Percentiles rank a stretch among this genome's conserved stretches.
These are phyloP conservation scores for Drosophila elegans DNA, from an alignment of 1,140 invertebrate genomes.

Conservation along the genomic window DNA sequence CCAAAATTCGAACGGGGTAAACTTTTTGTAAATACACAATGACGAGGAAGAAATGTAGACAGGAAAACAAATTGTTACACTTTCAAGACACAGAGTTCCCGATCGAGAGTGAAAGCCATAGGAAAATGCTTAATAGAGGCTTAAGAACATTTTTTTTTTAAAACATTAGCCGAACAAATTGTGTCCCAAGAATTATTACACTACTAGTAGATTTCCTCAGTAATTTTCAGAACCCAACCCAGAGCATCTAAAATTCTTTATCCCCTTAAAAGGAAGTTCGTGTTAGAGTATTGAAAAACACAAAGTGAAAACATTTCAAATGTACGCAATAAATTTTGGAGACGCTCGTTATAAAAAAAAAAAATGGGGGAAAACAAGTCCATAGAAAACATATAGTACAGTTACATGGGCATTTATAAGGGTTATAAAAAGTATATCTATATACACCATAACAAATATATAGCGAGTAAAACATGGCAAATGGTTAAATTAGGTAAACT, in stretches of 20 bases:
- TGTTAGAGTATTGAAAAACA: slow-evolving; percentile 53
- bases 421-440: slow-evolving; percentile 55
- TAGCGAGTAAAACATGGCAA: slow-evolving; percentile 56
- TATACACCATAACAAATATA: slow-evolving; percentile 46
- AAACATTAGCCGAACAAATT: slow-evolving; percentile 3
- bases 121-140: slow-evolving; percentile 33
- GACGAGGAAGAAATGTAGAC: slow-evolving; percentile 1
- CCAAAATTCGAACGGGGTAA: slow-evolving; percentile 7
- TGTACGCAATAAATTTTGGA: slow-evolving; percentile 64
- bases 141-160: slow-evolving; percentile 28
- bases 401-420: slow-evolving; percentile 68
- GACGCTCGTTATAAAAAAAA: slow-evolving; percentile 40
- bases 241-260: slow-evolving; percentile 13
- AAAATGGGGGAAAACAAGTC: slow-evolving; percentile 56
- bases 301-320: slow-evolving; percentile 76
- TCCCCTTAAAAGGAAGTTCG: slow-evolving; percentile 40
- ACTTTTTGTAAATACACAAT: slow-evolving; percentile 46
- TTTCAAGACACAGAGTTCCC: slow-evolving; percentile 11
- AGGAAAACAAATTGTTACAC: slow-evolving; percentile 30
- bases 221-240: slow-evolving; percentile 4
- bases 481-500: slow-evolving; percentile 62
- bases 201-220: slow-evolving; percentile 11
- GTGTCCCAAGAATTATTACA: slow-evolving; percentile 30
- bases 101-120: slow-evolving; percentile 22
- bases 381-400: slow-evolving; percentile 58